Evolutionary conservation across 2,113 vertebrate species (phyloP).

Genomic region (Siniperca knerii): DNA sequence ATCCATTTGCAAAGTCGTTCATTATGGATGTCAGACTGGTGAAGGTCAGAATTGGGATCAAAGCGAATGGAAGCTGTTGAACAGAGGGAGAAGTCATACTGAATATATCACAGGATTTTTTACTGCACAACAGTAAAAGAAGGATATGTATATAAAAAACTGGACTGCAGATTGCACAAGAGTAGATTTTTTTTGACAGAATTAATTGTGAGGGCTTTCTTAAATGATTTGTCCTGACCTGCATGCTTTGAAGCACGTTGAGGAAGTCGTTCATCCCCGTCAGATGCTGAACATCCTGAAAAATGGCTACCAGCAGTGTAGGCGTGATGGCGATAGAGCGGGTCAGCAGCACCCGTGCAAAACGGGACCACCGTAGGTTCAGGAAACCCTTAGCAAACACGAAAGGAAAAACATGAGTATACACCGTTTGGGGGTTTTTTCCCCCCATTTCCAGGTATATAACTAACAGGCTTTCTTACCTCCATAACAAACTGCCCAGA

Average conservation of each 20-base stretch:
- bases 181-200: neutral
- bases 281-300: slow-evolving; percentile 91
- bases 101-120: neutral
- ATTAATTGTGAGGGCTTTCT: neutral
- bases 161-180: neutral
- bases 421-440: neutral
- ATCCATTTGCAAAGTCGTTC: slow-evolving; percentile 92
- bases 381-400: slow-evolving; percentile 89
- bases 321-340: slow-evolving; percentile 95
- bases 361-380: slow-evolving; percentile 95
- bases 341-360: slow-evolving; percentile 93
- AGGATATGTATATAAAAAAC: neutral
- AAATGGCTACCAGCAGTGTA: slow-evolving; percentile 93
- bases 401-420: neutral
- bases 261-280: slow-evolving; percentile 98
- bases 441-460: no score
- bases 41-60: slow-evolving; percentile 96
- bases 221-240: slow-evolving; percentile 51
- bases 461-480: slow-evolving; percentile 76
- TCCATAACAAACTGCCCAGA: slow-evolving; percentile 99
- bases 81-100: slow-evolving; percentile 1
- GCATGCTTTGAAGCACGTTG: slow-evolving; percentile 92
- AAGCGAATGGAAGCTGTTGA: slow-evolving; percentile 93
- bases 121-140: neutral
- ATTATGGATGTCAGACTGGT: slow-evolving; percentile 93